Conservation (phyloP, 2,113 vertebrate genomes). For the Noturus placidus region DNA sequence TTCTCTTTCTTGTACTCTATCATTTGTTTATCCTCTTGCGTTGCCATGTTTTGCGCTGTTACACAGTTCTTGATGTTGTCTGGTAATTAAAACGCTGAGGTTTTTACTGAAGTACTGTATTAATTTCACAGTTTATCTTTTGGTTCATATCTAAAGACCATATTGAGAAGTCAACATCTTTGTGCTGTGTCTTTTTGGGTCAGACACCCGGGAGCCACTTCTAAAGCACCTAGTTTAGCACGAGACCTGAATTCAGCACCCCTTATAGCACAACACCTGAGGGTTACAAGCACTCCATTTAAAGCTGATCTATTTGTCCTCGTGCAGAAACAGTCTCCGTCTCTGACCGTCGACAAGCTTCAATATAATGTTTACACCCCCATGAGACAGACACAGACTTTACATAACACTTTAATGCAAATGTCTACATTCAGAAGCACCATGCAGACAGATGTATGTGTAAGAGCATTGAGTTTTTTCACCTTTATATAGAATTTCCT, state of each 20-base stretch:
- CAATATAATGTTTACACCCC: constrained; percentile 11
- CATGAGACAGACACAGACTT: constrained; percentile 5
- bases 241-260: constrained; percentile 24
- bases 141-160: neutral
- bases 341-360: constrained; percentile 19
- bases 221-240: constrained; percentile 15
- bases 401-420: constrained; percentile 2
- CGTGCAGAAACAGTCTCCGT: constrained; percentile 16
- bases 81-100: neutral
- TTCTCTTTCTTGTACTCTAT: neutral
- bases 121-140: neutral
- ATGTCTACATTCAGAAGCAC: neutral
- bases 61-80: neutral
- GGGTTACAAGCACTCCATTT: constrained; percentile 23
- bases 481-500: constrained; percentile 41
- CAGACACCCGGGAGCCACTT: neutral
- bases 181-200: constrained; percentile 21
- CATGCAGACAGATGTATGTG: constrained; percentile 9
- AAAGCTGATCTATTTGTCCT: constrained; percentile 31
- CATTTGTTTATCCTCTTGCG: neutral
- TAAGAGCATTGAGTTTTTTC: neutral
- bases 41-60: neutral
- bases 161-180: neutral
- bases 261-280: constrained; percentile 32
- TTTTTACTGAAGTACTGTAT: neutral